Base-by-base conservation (phyloP, 2,113 vertebrate genomes). In the Illadopsis cleaveri region DNA sequence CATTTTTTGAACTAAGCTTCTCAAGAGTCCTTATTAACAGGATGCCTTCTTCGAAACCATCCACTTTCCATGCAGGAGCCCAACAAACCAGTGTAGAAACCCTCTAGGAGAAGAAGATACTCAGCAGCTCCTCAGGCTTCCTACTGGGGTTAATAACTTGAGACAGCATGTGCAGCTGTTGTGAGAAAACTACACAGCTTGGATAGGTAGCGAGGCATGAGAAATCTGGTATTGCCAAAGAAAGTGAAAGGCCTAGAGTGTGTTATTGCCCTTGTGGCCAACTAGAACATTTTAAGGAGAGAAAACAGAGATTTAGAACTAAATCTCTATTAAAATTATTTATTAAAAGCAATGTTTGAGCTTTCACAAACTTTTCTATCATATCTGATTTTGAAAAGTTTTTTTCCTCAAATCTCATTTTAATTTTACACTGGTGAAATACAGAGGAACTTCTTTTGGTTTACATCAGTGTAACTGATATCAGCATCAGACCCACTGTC, bases 81-180 rank as follows among this genome's bases (percentile, higher is more conserved):
- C 30, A 69, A 17, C 15, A 77, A 87, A 73, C 18, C 45, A 28
- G 22, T 33, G 44, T 17, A 58, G 82, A 89, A 77, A 82, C 45
- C 24, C 45, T 47, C 38, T 25, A 54, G 75, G 75, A 85, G 30
- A 65, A 38, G 65, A 94, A 90, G 50, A 5, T 38, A 45, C 66
- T 77, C 78, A 77, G 66, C 62, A 91, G 45, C 38, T 93, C 82
- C 58, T 95, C 45, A 61, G 54, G 24, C 57, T 79, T 95, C 84
- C 81, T 93, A 31, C 66, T 78, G 45, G 37, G 92, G 70, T 85
- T 90, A 95, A 88, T 91, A 95, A 96, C 38, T 93, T 2, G 2
- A 94, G 84, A 85, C 89, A 91, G 87, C 50, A 79, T 44, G 70
- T 82, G 35, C 78, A 95, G 78, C 89, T 96, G 81, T 79, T 21